Percentiles rank a stretch among this genome's conserved stretches.
Conservation (phyloP, 2,797 vertebrate genomes). For the Tokudaia muenninki region DNA sequence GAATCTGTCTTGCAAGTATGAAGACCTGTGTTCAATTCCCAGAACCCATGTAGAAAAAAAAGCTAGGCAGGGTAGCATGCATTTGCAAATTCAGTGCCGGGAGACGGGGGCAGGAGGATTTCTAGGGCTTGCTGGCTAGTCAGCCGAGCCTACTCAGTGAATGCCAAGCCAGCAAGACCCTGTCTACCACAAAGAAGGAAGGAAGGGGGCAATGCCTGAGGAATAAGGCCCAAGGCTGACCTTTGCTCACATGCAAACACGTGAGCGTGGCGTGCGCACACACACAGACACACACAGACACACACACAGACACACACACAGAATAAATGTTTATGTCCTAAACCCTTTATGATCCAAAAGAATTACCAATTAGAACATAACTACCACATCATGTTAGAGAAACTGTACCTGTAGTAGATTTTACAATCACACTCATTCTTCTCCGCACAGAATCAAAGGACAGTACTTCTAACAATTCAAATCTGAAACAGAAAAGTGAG, state of each 20-base stretch:
- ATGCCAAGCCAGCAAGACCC: background rate
- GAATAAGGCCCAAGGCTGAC: background rate
- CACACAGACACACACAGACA: no score
- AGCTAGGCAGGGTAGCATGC: background rate
- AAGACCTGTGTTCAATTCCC: background rate
- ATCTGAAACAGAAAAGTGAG: slow-evolving; percentile 86
- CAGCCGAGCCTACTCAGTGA: no score
- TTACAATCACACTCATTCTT: slow-evolving; percentile 98
- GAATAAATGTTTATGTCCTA: background rate
- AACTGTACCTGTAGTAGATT: slow-evolving; percentile 90
- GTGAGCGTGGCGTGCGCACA: no score
- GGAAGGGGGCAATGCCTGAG: background rate
- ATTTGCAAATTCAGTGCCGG: background rate
- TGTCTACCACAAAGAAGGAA: no score
- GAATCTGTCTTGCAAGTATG: background rate
- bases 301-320: background rate
- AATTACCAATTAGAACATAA: background rate
- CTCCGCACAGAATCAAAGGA: slow-evolving; percentile 97
- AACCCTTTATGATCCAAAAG: background rate
- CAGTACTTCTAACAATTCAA: slow-evolving; percentile 95
- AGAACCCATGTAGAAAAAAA: no score
- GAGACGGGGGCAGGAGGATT: background rate
- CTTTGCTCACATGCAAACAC: background rate
- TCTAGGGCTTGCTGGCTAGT: background rate
- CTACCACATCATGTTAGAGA: rapidly evolving